These are phyloP conservation scores for Athripsodes cinereus DNA, from an alignment of 2,888 invertebrate genomes.

Conservation along the genomic window DNA sequence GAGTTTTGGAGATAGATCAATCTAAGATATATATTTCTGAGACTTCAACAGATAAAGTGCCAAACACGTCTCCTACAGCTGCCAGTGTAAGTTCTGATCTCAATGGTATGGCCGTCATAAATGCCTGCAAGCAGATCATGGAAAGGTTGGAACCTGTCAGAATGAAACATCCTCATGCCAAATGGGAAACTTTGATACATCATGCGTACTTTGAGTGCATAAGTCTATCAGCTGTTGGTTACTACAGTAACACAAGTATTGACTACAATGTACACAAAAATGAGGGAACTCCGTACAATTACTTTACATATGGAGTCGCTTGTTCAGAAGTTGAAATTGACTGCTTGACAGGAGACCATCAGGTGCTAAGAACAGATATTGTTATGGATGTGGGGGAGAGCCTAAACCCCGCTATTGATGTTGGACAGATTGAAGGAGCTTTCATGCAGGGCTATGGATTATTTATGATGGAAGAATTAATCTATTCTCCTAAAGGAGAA, in stretches of 20 bases:
- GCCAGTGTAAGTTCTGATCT: conserved; percentile 85
- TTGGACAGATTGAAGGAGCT: conserved; percentile 96
- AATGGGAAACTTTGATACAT: conserved; percentile 82
- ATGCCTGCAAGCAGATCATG: conserved; percentile 72
- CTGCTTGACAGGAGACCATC: conserved; percentile 90
- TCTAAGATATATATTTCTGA: conserved; percentile 75
- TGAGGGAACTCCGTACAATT: conserved; percentile 69
- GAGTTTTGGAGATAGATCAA: conserved; percentile 61
- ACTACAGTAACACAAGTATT: conserved; percentile 69
- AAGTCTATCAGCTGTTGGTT: conserved; percentile 77
- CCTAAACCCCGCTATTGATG: conserved; percentile 93
- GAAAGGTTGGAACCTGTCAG: conserved; percentile 70
- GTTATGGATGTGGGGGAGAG: conserved; percentile 96
- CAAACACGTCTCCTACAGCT: conserved; percentile 85
- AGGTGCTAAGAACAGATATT: conserved; percentile 81
- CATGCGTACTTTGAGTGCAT: conserved; percentile 72
- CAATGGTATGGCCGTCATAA: conserved; percentile 84
- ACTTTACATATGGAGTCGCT: conserved; percentile 82
- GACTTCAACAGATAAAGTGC: conserved; percentile 84
- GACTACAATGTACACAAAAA: conserved; percentile 66
- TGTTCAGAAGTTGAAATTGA: conserved; percentile 89
- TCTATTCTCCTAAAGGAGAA: conserved; percentile 78
- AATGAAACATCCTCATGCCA: conserved; percentile 65
- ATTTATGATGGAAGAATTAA: conserved; percentile 83
- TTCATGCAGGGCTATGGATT: conserved; percentile 93